Conservation (phyloP, 2,797 vertebrate species). For the Miichthys miiuy region DNA sequence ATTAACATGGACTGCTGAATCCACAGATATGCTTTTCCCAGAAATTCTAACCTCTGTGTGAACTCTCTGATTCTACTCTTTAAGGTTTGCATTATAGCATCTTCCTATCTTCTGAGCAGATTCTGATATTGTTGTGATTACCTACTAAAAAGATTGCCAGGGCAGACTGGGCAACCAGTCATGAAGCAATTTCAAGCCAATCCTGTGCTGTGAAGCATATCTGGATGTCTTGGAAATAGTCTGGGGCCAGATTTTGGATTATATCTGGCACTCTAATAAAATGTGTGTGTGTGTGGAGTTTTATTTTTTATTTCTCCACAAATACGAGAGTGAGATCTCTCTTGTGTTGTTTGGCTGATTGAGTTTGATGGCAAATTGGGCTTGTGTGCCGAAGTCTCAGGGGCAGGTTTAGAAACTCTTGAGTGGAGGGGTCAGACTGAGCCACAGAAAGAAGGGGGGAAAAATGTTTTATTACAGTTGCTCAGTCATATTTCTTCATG, state of each 20-base stretch:
- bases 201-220: conserved; percentile 26
- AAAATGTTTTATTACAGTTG: background rate
- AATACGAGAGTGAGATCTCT: background rate
- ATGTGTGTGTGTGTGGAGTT: background rate
- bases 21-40: background rate
- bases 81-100: conserved; percentile 23
- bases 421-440: background rate
- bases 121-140: conserved; percentile 36
- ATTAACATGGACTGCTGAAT: background rate
- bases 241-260: conserved; percentile 38
- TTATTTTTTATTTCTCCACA: background rate
- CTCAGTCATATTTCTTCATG: background rate
- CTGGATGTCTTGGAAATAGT: conserved; percentile 16
- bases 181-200: conserved; percentile 32
- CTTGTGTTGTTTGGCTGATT: conserved; percentile 13
- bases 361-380: conserved; percentile 6
- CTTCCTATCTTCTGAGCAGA: conserved; percentile 12
- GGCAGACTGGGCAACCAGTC: conserved; percentile 10
- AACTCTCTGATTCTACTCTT: conserved; percentile 8
- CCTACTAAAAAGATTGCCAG: conserved; percentile 34
- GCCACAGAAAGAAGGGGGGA: background rate
- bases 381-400: background rate
- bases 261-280: conserved; percentile 25
- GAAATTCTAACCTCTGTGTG: background rate
- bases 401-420: background rate